These are phyloP conservation scores for Hypotaenidia okinawae DNA, from an alignment of 2,797 vertebrate genomes.

Conservation along the genomic window DNA sequence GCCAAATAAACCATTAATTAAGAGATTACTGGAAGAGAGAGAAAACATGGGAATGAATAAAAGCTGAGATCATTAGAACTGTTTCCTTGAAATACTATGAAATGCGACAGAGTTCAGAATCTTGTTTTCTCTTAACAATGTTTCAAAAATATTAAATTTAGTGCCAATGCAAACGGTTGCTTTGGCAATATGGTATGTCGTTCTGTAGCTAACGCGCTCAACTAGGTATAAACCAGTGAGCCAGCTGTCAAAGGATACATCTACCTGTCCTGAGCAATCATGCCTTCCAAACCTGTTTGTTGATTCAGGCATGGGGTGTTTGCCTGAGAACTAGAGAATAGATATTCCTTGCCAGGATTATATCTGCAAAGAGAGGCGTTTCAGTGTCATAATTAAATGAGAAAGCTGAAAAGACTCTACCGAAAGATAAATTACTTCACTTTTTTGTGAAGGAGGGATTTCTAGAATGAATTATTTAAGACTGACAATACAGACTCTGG, in stretches of 20 bases:
- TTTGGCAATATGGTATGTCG: background rate
- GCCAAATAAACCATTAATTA: slow-evolving; percentile 3
- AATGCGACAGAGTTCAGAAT: background rate
- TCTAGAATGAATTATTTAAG: slow-evolving; percentile 39
- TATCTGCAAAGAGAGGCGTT: background rate
- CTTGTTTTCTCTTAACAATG: background rate
- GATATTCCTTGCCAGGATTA: background rate
- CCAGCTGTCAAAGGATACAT: background rate
- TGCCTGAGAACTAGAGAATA: background rate
- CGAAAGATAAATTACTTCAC: background rate
- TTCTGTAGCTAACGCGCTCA: background rate
- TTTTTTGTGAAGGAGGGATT: background rate
- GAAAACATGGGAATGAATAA: background rate
- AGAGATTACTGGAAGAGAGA: background rate
- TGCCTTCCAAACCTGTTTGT: slow-evolving; percentile 16
- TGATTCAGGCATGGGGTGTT: background rate
- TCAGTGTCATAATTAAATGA: slow-evolving; percentile 8
- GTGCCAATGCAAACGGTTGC: background rate
- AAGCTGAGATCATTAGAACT: background rate
- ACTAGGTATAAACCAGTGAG: background rate
- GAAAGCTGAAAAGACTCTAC: background rate
- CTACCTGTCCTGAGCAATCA: background rate
- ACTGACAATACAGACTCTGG: background rate
- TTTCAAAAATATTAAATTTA: background rate
- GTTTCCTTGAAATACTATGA: background rate